Evolutionary conservation across 2,888 invertebrate species (phyloP), one percentile per base, ranked within the genome.

Genomic region (Horisme vitalbata): DNA sequence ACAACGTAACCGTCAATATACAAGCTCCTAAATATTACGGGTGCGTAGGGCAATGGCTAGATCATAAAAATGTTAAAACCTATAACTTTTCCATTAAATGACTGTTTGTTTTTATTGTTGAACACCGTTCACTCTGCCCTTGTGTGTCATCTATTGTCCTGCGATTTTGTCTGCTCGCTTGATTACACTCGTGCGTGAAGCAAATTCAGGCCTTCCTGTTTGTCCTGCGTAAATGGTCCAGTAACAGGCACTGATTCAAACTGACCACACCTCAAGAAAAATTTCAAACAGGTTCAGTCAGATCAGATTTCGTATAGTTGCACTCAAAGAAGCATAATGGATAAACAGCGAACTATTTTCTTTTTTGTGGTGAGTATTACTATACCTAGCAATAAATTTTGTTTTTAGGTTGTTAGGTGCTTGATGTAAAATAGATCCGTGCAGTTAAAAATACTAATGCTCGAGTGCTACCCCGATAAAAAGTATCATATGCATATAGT

Each of bases 181-280:
- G 61, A 72, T 76, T 75, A 71, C 65, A 67, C 65, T 70, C 69
- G 70, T 77, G 75, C 68, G 73, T 78, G 68, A 66, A 69, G 63
- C 56, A 60, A 77, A 77, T 67, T 79, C 68, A 71, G 61, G 56
- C 57, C 74, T 76, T 84, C 85, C 85, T 81, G 83, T 70, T 61
- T 45, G 61, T 71, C 71, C 68, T 71, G 68, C 68, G 61, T n/a
- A n/a, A n/a, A n/a, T n/a, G 36, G 60, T 52, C 64, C 79, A 85
- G 83, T 83, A 67, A 63, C 64, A 73, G 54, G 57, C 57, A 41
- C 61, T 50, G 51, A 62, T 68, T 63, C 62, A 62, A 30, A 54
- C 70, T 38, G 68, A 61, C 50, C 59, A 60, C 69, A 77, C 63
- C 54, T 54, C n/a, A n/a, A n/a, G n/a, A n/a, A n/a, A n/a, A n/a